Conservation (phyloP, 2,113 vertebrate species). For the Fregata magnificens region DNA sequence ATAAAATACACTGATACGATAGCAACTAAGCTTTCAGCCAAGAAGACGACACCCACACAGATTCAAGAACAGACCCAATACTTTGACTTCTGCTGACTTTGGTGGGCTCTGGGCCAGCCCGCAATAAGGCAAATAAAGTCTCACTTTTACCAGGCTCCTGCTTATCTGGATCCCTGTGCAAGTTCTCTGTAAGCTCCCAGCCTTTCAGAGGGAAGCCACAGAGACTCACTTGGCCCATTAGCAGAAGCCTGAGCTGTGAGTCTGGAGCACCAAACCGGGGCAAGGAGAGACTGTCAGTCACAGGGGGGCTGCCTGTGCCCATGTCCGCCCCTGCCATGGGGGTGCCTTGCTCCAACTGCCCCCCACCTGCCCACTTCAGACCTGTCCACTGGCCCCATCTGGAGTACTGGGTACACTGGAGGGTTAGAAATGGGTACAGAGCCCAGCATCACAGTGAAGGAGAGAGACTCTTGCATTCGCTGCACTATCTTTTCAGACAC, state of each 20-base stretch:
- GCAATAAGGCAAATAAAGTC: background rate
- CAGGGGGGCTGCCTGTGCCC: background rate
- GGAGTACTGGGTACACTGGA: background rate
- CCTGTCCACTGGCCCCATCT: background rate
- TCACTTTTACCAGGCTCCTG: background rate
- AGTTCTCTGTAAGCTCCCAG: background rate
- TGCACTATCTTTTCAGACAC: background rate
- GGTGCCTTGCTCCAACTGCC: background rate
- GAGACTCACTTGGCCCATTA: background rate
- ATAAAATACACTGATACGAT: background rate
- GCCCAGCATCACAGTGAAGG: background rate
- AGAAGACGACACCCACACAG: background rate
- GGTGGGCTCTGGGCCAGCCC: background rate
- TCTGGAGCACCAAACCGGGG: accelerated
- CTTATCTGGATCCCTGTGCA: background rate
- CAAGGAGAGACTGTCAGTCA: background rate
- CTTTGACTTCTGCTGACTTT: background rate
- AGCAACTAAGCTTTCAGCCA: background rate
- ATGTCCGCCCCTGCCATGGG: accelerated
- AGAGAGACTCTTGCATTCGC: background rate
- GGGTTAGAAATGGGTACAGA: background rate
- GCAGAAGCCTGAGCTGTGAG: background rate
- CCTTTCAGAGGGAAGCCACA: background rate
- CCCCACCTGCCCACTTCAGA: background rate
- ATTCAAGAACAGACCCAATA: background rate